These are phyloP conservation scores for Mythimna loreyi DNA, from an alignment of 2,888 invertebrate species.

Conservation along the genomic window DNA sequence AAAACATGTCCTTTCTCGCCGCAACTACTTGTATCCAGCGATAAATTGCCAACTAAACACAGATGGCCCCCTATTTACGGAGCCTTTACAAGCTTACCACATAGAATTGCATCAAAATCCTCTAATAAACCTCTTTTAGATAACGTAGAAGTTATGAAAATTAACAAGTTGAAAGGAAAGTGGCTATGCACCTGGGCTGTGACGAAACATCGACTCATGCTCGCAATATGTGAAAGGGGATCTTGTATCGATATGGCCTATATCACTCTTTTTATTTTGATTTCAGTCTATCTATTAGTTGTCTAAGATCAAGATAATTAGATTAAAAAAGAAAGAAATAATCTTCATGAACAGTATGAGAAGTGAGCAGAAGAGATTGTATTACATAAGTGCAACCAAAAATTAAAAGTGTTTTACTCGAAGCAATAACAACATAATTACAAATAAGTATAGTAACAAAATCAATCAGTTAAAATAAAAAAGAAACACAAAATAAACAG, in stretches of 20 bases:
- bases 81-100: slow-evolving; percentile 50
- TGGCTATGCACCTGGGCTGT: slow-evolving; percentile 49
- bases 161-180: slow-evolving; percentile 69
- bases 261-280: slow-evolving; percentile 48
- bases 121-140: slow-evolving; percentile 54
- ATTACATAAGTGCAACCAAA: slow-evolving; percentile 19
- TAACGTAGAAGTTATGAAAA: slow-evolving; percentile 69
- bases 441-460: background rate
- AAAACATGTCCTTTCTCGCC: slow-evolving; percentile 36
- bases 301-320: slow-evolving; percentile 27
- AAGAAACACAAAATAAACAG: slow-evolving; percentile 22
- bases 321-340: slow-evolving; percentile 20
- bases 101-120: slow-evolving; percentile 54
- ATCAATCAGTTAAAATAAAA: slow-evolving; percentile 21
- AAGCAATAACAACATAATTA: background rate
- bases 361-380: slow-evolving; percentile 7
- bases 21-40: slow-evolving; percentile 18
- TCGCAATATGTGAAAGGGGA: slow-evolving; percentile 70
- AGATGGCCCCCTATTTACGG: slow-evolving; percentile 43
- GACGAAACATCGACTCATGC: slow-evolving; percentile 61
- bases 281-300: slow-evolving; percentile 20
- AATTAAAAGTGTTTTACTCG: background rate
- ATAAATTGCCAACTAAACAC: slow-evolving; percentile 44
- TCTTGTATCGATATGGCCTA: slow-evolving; percentile 57
- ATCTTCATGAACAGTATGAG: slow-evolving; percentile 23